phyloP scores from a whole-genome alignment of 2,797 vertebrate genomes.

The Silurus aristotelis region DNA sequence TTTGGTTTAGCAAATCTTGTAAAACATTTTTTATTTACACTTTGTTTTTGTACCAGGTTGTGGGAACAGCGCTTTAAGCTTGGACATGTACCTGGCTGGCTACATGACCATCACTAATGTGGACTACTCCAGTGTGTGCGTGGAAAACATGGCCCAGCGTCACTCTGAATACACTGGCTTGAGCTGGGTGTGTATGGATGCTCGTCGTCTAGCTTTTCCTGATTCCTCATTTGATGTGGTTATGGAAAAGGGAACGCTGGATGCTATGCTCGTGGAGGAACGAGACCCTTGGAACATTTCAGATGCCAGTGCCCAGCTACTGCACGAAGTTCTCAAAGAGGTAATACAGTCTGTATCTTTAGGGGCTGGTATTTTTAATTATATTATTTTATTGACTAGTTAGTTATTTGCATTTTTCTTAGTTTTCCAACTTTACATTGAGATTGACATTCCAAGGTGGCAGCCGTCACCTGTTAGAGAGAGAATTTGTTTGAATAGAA shows the following conservation, averaged over 20 bases:
- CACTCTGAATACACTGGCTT: conserved; percentile 73
- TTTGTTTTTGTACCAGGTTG: conserved; percentile 75
- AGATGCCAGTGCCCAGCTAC: conserved; percentile 60
- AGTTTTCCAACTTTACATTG: background rate
- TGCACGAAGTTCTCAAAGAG: conserved; percentile 77
- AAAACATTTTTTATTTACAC: background rate
- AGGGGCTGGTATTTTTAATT: background rate
- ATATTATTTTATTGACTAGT: background rate
- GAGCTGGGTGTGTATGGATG: conserved; percentile 89
- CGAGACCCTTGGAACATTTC: conserved; percentile 83
- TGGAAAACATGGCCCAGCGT: conserved; percentile 78
- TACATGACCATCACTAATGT: conserved; percentile 84
- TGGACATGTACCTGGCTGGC: conserved; percentile 79
- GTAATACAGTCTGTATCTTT: conserved; percentile 53
- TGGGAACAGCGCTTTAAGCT: conserved; percentile 87
- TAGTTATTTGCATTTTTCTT: background rate
- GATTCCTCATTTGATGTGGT: conserved; percentile 81
- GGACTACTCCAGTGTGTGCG: conserved; percentile 88
- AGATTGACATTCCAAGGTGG: background rate
- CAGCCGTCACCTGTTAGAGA: background rate
- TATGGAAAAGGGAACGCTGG: conserved; percentile 88
- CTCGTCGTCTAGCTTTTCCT: conserved; percentile 76
- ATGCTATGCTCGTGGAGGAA: conserved; percentile 86
- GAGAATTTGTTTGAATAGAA: background rate
- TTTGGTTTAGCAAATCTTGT: background rate